These are phyloP conservation scores for Hipposideros armiger DNA, from an alignment of 2,113 vertebrate genomes.

Conservation along the genomic window DNA sequence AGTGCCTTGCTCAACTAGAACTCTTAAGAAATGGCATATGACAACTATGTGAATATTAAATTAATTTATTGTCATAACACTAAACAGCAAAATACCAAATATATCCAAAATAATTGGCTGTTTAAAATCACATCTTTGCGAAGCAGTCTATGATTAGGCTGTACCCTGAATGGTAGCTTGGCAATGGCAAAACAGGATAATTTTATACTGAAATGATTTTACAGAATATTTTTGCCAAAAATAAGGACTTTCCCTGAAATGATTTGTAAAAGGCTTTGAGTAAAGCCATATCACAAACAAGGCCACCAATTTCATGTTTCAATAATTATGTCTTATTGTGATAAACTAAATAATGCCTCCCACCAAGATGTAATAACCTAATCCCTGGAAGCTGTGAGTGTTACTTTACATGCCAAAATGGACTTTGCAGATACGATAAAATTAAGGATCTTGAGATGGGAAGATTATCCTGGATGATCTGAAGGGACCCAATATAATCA, in stretches of 20 bases:
- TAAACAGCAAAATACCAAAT: slow-evolving; percentile 39
- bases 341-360: not conserved
- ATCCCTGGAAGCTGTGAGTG: not conserved
- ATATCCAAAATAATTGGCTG: slow-evolving; percentile 49
- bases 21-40: slow-evolving; percentile 34
- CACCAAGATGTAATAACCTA: not conserved
- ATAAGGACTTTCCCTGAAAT: not conserved
- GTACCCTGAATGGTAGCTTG: not conserved
- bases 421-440: not conserved
- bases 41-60: slow-evolving; percentile 4
- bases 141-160: slow-evolving; percentile 50
- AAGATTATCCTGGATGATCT: not conserved
- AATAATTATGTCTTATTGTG: not conserved
- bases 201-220: slow-evolving; percentile 53
- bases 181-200: not conserved
- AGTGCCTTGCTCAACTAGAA: not conserved
- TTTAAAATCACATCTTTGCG: slow-evolving; percentile 59
- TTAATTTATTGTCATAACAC: slow-evolving; percentile 42
- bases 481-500: not conserved
- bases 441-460: not conserved
- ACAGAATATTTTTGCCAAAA: slow-evolving; percentile 46
- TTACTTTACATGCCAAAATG: not conserved
- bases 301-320: not conserved
- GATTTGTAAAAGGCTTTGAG: slow-evolving; percentile 15
- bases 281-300: slow-evolving; percentile 7